Conservation (phyloP, 2,113 vertebrate genomes). For the Syngnathus typhle region DNA sequence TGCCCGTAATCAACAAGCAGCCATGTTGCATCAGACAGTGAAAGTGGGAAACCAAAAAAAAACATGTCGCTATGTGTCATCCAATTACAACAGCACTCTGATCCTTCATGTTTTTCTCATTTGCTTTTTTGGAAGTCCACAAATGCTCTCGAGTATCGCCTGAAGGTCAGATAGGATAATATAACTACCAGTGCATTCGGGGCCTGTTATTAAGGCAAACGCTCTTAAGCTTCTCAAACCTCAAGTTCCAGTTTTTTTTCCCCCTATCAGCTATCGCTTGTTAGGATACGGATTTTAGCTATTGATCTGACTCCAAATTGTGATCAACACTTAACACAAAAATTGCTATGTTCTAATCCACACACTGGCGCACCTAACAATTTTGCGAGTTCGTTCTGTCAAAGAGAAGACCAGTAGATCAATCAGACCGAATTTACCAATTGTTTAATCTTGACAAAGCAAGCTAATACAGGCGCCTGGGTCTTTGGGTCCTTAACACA, state of each 20-base stretch:
- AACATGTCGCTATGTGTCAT: constrained; percentile 27
- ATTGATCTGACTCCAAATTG: too few species aligned
- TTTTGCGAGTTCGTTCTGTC: too few species aligned
- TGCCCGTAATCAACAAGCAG: constrained; percentile 12
- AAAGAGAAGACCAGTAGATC: too few species aligned
- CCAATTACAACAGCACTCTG: constrained; percentile 23
- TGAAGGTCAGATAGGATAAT: constrained; percentile 23
- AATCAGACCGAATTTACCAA: too few species aligned
- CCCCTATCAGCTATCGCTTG: background rate
- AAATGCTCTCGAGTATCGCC: background rate
- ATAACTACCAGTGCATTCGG: constrained; percentile 12
- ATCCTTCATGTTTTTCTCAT: constrained; percentile 19
- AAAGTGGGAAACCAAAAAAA: constrained; percentile 37
- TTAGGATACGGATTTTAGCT: too few species aligned
- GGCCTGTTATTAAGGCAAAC: constrained; percentile 21
- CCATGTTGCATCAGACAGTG: constrained; percentile 24
- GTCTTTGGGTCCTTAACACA: too few species aligned
- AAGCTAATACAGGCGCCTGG: too few species aligned
- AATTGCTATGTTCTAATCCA: too few species aligned
- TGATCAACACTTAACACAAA: too few species aligned
- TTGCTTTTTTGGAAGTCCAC: constrained; percentile 3
- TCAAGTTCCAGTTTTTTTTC: constrained; percentile 2
- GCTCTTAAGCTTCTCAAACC: background rate
- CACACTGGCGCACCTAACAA: too few species aligned
- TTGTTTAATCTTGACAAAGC: too few species aligned